Conservation (phyloP, 2,113 vertebrate species). For the Noctilio leporinus region DNA sequence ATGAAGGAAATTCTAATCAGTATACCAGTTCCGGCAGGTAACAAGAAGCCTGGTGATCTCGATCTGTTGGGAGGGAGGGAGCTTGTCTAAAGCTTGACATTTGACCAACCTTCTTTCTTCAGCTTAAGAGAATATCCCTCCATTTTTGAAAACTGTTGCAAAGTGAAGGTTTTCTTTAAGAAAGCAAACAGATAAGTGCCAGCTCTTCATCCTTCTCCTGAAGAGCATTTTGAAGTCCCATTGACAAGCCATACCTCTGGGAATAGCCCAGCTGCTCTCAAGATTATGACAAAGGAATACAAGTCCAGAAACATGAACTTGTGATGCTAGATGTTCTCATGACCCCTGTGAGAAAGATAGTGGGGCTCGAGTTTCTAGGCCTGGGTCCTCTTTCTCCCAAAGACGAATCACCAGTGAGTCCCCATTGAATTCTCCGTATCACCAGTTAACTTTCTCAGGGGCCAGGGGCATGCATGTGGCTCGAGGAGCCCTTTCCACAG, state of each 20-base stretch:
- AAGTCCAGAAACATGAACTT: constrained; percentile 54
- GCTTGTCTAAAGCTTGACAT: not conserved
- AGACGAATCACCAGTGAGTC: not conserved
- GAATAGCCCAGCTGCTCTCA: constrained; percentile 43
- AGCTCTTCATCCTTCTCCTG: not conserved
- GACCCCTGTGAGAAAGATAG: constrained; percentile 56
- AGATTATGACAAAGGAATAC: constrained; percentile 43
- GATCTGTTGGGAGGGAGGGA: not conserved
- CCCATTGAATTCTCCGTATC: not conserved
- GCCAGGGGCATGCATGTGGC: not conserved
- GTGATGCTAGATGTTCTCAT: constrained; percentile 51
- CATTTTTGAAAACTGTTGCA: not conserved
- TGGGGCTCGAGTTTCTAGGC: constrained; percentile 47
- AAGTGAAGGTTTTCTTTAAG: constrained; percentile 8
- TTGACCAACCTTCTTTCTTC: not conserved
- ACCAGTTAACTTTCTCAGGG: not conserved
- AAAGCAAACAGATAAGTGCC: constrained; percentile 33
- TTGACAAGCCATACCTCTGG: constrained; percentile 37
- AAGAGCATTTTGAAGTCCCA: constrained; percentile 21
- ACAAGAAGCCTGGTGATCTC: not conserved
- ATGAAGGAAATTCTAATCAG: not conserved
- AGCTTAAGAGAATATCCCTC: not conserved
- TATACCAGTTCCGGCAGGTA: not conserved
- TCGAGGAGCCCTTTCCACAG: not conserved
- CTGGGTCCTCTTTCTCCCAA: constrained; percentile 30